Base-by-base conservation (phyloP, 2,113 vertebrate species). In the Campylorhamphus procurvoides region DNA sequence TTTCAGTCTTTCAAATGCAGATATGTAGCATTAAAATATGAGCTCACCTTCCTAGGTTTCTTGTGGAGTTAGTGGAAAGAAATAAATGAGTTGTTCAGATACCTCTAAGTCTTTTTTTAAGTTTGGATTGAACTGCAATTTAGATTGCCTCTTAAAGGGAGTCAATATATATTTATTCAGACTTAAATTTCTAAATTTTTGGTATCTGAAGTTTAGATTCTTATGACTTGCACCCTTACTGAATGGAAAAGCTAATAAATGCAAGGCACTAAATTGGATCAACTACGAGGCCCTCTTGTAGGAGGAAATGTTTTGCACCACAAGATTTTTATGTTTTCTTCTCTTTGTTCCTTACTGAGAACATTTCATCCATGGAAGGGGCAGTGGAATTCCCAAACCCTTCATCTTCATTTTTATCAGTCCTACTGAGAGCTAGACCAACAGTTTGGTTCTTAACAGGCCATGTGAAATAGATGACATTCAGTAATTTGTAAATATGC, bases 341-440 rank as follows among this genome's bases (percentile, higher is more conserved):
- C 46, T 71, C n/a, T 55, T 71, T 81, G 19, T 44, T 67, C 9
- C 17, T 63, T 69, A 66, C 15, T 50, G 25, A 87, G 7, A 5
- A 62, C 10, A 14, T 60, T 91, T 68, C 0, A 3, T 37, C 28
- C 42, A 18, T 27, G 16, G 15, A 53, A 84, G 0, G 0, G 10
- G 10, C 6, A 69, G 12, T 77, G 37, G 22, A 53, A 74, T 40
- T 55, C 19, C 27, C 72, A 22, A 12, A 42, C 10, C 4, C 12
- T 78, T 79, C 20, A 56, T 60, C 17, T 73, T 25, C 44, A 31
- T 42, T 77, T 89, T 7, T 71, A 64, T 62, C 35, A 69, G n/a
- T 81, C n/a, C 44, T 69, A 18, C 19, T 55, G 67, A 85, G 35
- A 89, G 23, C 8, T 69, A 73, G 35, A 58, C 3, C 5, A 62